Base-by-base conservation (phyloP, 1,140 invertebrate genomes). In the Zaprionus ghesquierei region DNA sequence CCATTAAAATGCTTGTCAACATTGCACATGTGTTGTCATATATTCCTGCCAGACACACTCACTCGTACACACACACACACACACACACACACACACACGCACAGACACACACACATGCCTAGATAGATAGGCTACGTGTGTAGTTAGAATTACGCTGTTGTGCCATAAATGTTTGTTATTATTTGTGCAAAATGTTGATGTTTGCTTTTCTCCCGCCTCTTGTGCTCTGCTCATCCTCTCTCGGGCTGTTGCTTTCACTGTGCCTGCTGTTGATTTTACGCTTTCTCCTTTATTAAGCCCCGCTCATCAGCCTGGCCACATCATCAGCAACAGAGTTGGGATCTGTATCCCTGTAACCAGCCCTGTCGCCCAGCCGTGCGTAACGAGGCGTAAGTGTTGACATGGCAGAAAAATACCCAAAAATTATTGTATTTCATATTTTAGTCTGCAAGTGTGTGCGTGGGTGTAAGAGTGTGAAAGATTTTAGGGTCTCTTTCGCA, bases 1-100 rank as follows among this genome's bases (percentile, higher is more conserved):
- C 84, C 84, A 89, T 89, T 89, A 89, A 89, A 89, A 89, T 89
- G 85, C 74, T 85, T 89, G 84, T 89, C 84, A 89, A 70, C 75
- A 61, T 50, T 80, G 85, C 80, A 84, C 82, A 84, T 77, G 74
- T 89, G 85, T 89, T 89, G 85, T 84, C 84, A 80, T 89, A 89
- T 80, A 77, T 89, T 77, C 59, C 69, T 46, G 41, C 46, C 56
- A 72, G 51, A 74, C 33, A 62, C 35, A 35, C 33, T 31, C 29
- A 31, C 9, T 31, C 9, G 29, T 10, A 31, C 31, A 33, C 60
- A 60, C 60, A 38, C 64, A 58, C 18, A 64, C 25, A 63, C 50
- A 46, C 51, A 18, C 13, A 51, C 20, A 69, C 13, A 51, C 0
- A 59, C 13, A 51, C 0, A 55, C 12, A n/a, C n/a, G n/a, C n/a